Conservation (phyloP, 2,888 invertebrate genomes). For the Campoplex capitator region DNA sequence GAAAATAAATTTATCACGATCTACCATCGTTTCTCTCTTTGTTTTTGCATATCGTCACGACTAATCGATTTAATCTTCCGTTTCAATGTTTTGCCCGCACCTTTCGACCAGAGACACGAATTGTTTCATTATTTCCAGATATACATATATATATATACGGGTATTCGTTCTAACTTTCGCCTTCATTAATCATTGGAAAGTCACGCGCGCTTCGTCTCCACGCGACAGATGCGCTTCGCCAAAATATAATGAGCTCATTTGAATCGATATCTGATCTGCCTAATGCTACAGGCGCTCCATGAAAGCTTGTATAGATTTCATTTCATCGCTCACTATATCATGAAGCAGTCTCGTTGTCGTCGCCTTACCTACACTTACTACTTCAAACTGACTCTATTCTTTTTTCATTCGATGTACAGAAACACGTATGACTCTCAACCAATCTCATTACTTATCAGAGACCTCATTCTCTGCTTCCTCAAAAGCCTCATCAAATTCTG, state of each 20-base stretch:
- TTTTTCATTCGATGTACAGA: constrained; percentile 73
- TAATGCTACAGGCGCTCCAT: constrained; percentile 75
- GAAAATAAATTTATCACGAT: background rate
- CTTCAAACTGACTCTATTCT: constrained; percentile 73
- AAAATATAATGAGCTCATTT: constrained; percentile 82
- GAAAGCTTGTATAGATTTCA: constrained; percentile 28
- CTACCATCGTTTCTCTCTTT: constrained; percentile 5
- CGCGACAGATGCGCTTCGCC: constrained; percentile 70
- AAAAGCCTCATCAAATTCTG: background rate
- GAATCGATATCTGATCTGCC: constrained; percentile 81
- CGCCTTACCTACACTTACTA: constrained; percentile 63
- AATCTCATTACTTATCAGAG: constrained; percentile 73
- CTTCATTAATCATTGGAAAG: constrained; percentile 76
- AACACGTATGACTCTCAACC: constrained; percentile 57
- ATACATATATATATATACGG: background rate
- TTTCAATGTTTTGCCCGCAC: constrained; percentile 5
- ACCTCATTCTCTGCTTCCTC: constrained; percentile 6
- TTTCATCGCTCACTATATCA: constrained; percentile 72
- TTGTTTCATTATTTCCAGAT: constrained; percentile 26
- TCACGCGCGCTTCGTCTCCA: constrained; percentile 71
- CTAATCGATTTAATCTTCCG: constrained; percentile 56
- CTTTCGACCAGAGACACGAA: constrained; percentile 40
- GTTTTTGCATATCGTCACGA: constrained; percentile 51
- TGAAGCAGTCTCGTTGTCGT: constrained; percentile 67
- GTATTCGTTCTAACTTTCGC: constrained; percentile 53